A percentile compares a stretch with the other conserved stretches of the same genome.
These are phyloP conservation scores for Chrysolophus pictus DNA, from an alignment of 2,797 vertebrate genomes.

Conservation along the genomic window DNA sequence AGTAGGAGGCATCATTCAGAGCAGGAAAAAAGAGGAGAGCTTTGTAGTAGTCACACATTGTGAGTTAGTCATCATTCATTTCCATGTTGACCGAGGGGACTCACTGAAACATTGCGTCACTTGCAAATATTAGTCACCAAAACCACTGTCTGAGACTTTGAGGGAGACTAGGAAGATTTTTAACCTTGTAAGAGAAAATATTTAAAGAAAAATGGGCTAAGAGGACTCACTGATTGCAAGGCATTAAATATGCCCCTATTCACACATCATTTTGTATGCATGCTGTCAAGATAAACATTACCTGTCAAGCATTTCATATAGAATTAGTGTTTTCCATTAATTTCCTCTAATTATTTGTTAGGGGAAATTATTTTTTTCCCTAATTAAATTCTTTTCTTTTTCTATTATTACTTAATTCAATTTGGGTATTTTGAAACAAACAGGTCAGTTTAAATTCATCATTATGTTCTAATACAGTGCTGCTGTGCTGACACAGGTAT, in stretches of 20 bases:
- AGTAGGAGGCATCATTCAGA: constrained; percentile 40
- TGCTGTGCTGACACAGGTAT: not conserved
- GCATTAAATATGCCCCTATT: not conserved
- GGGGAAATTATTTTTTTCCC: not conserved
- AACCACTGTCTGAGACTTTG: constrained; percentile 13
- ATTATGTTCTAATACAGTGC: not conserved
- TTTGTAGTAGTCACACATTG: constrained; percentile 36
- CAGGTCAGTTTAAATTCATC: not conserved
- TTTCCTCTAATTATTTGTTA: not conserved
- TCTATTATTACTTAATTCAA: not conserved
- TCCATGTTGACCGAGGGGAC: not conserved
- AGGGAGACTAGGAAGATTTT: not conserved
- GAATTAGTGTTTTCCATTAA: not conserved
- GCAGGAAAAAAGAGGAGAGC: constrained; percentile 22
- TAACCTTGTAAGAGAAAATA: not conserved
- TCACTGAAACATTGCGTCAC: constrained; percentile 19
- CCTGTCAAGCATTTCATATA: not conserved
- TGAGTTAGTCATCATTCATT: constrained; percentile 57
- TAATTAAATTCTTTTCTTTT: not conserved
- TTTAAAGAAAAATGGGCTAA: not conserved
- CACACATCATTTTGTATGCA: not conserved
- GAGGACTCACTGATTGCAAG: not conserved
- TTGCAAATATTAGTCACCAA: constrained; percentile 24
- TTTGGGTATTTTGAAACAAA: constrained; percentile 12
- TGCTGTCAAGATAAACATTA: not conserved